Conservation (phyloP, 2,888 invertebrate species). For the Herminia tarsipennalis region DNA sequence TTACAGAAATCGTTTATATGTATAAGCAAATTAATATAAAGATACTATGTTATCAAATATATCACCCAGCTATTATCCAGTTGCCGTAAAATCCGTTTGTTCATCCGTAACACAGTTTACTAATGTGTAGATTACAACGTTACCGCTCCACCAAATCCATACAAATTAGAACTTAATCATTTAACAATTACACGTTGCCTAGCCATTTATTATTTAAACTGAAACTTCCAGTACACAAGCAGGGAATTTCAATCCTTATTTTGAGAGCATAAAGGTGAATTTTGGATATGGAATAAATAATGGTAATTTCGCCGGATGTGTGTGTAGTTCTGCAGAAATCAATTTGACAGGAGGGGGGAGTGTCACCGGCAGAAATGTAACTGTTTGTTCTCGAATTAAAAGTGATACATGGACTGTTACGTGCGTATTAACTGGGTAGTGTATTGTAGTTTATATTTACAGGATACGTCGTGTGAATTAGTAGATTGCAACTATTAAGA, state of each 20-base stretch:
- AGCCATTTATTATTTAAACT: conserved; percentile 13
- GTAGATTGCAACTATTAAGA: too few relatives aligned
- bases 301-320: conserved; percentile 44
- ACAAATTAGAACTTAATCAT: conserved; percentile 9
- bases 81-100: too few relatives aligned
- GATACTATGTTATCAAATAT: too few relatives aligned
- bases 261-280: conserved; percentile 8
- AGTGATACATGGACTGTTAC: neutral
- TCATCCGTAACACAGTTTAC: neutral
- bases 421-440: neutral
- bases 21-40: too few relatives aligned
- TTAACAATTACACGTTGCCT: conserved; percentile 4
- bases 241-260: conserved; percentile 12
- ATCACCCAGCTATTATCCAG: too few relatives aligned
- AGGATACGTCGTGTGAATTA: too few relatives aligned
- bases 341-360: conserved; percentile 44
- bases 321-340: conserved; percentile 41
- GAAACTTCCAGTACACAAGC: neutral
- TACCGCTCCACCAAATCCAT: neutral
- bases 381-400: conserved; percentile 16
- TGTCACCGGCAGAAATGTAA: conserved; percentile 44
- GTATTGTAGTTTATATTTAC: too few relatives aligned
- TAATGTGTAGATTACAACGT: neutral
- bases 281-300: conserved; percentile 36
- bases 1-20: too few relatives aligned